Conservation (phyloP, 2,797 vertebrate genomes). For the Agapornis canus region DNA sequence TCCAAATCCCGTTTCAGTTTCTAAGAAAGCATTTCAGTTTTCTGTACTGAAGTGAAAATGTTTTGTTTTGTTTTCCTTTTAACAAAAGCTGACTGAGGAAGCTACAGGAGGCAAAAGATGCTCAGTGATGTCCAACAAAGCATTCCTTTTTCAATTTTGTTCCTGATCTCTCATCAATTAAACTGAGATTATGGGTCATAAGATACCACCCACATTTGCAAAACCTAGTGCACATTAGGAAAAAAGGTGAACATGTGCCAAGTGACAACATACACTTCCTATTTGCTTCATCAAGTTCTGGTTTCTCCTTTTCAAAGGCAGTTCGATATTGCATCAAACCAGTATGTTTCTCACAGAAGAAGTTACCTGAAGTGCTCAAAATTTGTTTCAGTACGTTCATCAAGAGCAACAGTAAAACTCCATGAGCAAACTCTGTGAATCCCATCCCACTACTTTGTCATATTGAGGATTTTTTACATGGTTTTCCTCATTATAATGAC, state of each 20-base stretch:
- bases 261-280: background rate
- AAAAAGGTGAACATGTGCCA: background rate
- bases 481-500: background rate
- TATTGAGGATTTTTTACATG: background rate
- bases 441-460: background rate
- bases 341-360: background rate
- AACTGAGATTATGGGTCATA: background rate
- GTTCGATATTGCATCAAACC: background rate
- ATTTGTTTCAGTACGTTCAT: background rate
- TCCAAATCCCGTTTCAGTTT: background rate
- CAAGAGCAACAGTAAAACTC: background rate
- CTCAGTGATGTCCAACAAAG: background rate
- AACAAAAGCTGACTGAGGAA: background rate
- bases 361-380: background rate
- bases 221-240: background rate
- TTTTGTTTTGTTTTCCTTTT: background rate
- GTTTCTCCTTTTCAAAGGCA: background rate
- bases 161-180: background rate
- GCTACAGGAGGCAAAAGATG: background rate
- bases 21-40: background rate
- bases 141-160: background rate
- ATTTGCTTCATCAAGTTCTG: background rate
- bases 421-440: background rate
- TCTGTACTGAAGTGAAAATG: background rate
- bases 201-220: background rate